These are phyloP conservation scores for Ylistrum balloti DNA, from an alignment of 1,140 invertebrate species.

Conservation along the genomic window DNA sequence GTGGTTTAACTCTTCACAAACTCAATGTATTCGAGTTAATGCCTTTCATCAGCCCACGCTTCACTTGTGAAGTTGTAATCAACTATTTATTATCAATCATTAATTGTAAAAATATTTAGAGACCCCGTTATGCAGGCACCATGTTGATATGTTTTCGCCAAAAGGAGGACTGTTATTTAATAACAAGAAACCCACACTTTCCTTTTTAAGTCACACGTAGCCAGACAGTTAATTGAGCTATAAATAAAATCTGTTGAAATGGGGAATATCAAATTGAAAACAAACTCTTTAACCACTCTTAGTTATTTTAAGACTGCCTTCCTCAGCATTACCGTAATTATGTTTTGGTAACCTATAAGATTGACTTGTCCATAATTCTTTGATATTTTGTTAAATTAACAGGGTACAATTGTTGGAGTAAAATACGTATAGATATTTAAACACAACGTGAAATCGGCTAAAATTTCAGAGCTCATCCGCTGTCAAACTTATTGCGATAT, in stretches of 20 bases:
- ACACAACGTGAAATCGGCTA: too few species aligned
- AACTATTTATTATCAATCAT: not conserved
- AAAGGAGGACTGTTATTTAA: not conserved
- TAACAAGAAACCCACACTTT: constrained; percentile 18
- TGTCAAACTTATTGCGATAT: too few species aligned
- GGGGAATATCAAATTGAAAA: too few species aligned
- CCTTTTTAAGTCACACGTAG: not conserved
- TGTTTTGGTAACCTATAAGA: too few species aligned
- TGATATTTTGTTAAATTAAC: too few species aligned
- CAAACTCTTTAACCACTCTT: too few species aligned
- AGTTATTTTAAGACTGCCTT: too few species aligned
- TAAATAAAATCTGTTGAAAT: not conserved
- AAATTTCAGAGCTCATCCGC: too few species aligned
- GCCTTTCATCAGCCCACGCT: constrained; percentile 12
- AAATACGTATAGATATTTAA: too few species aligned
- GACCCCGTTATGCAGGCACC: not conserved
- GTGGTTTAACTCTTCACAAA: not conserved
- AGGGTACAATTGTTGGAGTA: too few species aligned
- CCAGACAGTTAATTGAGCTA: not conserved
- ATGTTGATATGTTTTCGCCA: not conserved
- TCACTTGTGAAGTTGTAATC: not conserved
- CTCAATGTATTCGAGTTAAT: not conserved
- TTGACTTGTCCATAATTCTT: too few species aligned
- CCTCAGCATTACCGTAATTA: too few species aligned
- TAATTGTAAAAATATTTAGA: not conserved